Percentiles rank a stretch among this genome's conserved stretches.
Evolutionary conservation across 2,888 invertebrate species (phyloP).

Genomic region (Coenonympha arcania): DNA sequence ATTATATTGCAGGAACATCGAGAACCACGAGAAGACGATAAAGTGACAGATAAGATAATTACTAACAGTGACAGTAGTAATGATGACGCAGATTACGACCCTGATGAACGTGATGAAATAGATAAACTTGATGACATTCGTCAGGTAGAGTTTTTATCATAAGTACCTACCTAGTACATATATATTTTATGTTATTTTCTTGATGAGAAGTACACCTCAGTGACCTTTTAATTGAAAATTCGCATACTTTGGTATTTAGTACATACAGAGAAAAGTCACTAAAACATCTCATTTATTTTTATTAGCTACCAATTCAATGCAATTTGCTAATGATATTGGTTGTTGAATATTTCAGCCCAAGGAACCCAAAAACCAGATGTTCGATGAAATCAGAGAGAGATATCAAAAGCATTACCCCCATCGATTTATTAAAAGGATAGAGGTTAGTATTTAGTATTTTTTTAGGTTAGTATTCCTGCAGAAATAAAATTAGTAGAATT

Average conservation of each 20-base stretch:
- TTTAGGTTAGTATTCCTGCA: too few relatives aligned
- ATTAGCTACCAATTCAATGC: too few relatives aligned
- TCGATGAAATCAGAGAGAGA: background rate
- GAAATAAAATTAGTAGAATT: too few relatives aligned
- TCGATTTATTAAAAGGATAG: background rate
- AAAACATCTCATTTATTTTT: too few relatives aligned
- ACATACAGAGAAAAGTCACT: too few relatives aligned
- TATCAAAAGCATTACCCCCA: too few relatives aligned
- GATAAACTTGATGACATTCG: background rate
- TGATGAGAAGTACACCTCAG: too few relatives aligned
- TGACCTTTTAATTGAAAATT: too few relatives aligned
- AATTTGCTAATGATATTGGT: too few relatives aligned
- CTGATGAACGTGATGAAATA: background rate
- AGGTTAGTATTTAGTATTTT: background rate
- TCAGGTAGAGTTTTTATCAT: background rate
- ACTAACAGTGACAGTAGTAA: background rate
- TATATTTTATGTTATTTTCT: background rate
- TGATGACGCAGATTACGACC: background rate
- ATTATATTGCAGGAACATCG: background rate
- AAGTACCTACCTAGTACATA: background rate
- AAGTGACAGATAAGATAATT: background rate
- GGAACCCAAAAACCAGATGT: background rate
- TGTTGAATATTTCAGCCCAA: background rate
- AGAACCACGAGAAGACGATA: background rate
- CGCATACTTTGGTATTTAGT: too few relatives aligned